Base-by-base conservation (phyloP, 2,888 invertebrate species). In the Nebria brevicollis region DNA sequence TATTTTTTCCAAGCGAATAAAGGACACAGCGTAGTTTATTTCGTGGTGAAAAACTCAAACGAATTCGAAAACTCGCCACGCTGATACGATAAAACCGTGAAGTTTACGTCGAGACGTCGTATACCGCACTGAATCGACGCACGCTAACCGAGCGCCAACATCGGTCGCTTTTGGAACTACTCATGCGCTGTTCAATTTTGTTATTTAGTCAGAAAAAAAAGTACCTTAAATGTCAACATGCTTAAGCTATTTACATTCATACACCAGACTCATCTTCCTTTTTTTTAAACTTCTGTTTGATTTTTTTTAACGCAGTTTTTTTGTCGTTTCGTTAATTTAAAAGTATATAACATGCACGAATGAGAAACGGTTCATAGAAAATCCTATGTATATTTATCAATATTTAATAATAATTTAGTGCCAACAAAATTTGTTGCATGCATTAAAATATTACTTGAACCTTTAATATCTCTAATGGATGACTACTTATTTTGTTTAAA, bases 71-170 rank as follows among this genome's bases (percentile, higher is more conserved):
- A 54, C 54, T 20, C 72, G 68, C 72, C 34, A 76, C 72, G 77
- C 72, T 54, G 64, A 42, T 7, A 8, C 43, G 11, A 75, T 64
- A 43, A 70, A 70, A 72, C 76, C 26, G 77, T 70, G 70, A 25
- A 79, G 75, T 66, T 66, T 72, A 85, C 86, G 86, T 84, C 84
- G 83, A 85, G 86, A 85, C 86, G 86, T 82, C 84, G 85, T 84
- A 86, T 86, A 85, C 87, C 85, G 86, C 86, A 87, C 87, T 87
- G 87, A 87, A 86, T 73, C 79, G 74, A 75, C 68, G 65, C 72
- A 13, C 66, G 78, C 78, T 72, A 72, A n/a, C 41, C 20, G 26
- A 70, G 81, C 82, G 81, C 81, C 76, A 54, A 66, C 81, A 41
- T 43, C 42, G 64, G 72, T 66, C 66, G 76, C 68, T 20, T 43